Evolutionary conservation across 2,888 invertebrate species (phyloP).

Genomic region (Cheilosia impressa): DNA sequence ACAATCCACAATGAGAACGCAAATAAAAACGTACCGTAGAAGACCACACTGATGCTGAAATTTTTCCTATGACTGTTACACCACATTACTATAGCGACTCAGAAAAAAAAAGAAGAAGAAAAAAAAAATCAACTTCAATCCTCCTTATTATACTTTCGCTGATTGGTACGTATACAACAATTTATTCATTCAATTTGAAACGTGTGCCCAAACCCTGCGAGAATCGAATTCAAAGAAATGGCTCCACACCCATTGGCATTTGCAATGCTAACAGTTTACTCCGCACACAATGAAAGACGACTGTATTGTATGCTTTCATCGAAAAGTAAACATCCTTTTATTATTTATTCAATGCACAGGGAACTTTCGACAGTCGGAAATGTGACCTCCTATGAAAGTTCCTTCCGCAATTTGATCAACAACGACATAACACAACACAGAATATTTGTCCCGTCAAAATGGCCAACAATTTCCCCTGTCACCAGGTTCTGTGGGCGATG

Average conservation of each 20-base stretch:
- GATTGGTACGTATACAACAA: slow-evolving; percentile 7
- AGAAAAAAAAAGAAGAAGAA: background rate
- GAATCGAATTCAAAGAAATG: slow-evolving; percentile 16
- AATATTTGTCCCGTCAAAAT: slow-evolving; percentile 51
- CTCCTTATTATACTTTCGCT: background rate
- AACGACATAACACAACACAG: slow-evolving; percentile 10
- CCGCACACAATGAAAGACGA: slow-evolving; percentile 13
- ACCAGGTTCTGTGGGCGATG: no score
- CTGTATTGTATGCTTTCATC: slow-evolving; percentile 27
- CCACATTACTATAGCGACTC: background rate
- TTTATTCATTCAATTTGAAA: slow-evolving; percentile 49
- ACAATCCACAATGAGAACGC: no score
- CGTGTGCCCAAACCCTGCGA: slow-evolving; percentile 1
- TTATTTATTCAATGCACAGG: slow-evolving; percentile 60
- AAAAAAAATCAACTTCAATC: slow-evolving; percentile 12
- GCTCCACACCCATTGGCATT: background rate
- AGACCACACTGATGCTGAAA: no score
- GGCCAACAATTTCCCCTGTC: slow-evolving; percentile 27
- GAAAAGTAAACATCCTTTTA: slow-evolving; percentile 51
- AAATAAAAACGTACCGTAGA: no score
- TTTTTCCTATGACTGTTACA: no score
- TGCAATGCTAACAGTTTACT: slow-evolving; percentile 22
- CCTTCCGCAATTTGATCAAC: slow-evolving; percentile 61
- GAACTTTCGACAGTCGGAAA: slow-evolving; percentile 47
- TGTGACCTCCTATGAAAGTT: slow-evolving; percentile 54